Evolutionary conservation across 2,888 invertebrate genomes (phyloP).

Genomic region (Drosophila testacea): DNA sequence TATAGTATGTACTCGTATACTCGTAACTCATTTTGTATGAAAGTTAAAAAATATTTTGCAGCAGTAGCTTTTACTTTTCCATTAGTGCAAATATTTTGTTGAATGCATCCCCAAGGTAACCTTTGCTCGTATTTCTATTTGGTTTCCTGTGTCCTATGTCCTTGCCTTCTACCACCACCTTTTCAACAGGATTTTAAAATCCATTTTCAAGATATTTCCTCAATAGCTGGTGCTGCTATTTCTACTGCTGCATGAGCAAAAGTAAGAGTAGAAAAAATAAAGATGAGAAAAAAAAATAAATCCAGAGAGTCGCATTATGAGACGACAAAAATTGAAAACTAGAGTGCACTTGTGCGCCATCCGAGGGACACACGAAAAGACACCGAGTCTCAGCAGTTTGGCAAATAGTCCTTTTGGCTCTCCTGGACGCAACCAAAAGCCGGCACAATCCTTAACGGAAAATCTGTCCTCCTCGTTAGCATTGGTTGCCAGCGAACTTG

Average conservation of each 20-base stretch:
- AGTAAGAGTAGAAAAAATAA: slow-evolving; percentile 1
- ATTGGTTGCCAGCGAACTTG: slow-evolving; percentile 33
- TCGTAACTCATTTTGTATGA: slow-evolving; percentile 28
- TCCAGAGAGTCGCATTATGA: slow-evolving; percentile 68
- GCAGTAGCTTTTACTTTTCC: slow-evolving; percentile 69
- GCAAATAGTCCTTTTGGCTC: slow-evolving; percentile 29
- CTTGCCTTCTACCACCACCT: not conserved
- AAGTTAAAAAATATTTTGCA: slow-evolving; percentile 33
- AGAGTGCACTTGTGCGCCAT: slow-evolving; percentile 69
- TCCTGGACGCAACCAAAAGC: slow-evolving; percentile 16
- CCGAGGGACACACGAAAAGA: slow-evolving; percentile 28
- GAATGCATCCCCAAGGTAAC: slow-evolving; percentile 74
- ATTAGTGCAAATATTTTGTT: slow-evolving; percentile 67
- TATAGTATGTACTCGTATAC: not conserved
- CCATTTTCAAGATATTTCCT: slow-evolving; percentile 66
- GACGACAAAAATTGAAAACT: slow-evolving; percentile 73
- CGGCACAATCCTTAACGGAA: slow-evolving; percentile 11
- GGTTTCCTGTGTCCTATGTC: slow-evolving; percentile 21
- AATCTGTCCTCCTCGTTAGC: slow-evolving; percentile 28
- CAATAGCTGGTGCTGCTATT: slow-evolving; percentile 34
- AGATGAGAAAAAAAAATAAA: slow-evolving; percentile 26
- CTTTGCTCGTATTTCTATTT: slow-evolving; percentile 58
- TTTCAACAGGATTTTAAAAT: slow-evolving; percentile 58
- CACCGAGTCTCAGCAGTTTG: slow-evolving; percentile 22
- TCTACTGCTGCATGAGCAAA: slow-evolving; percentile 13